phyloP scores from a whole-genome alignment of 2,797 vertebrate species.

The Amblyopsis hoosieri region DNA sequence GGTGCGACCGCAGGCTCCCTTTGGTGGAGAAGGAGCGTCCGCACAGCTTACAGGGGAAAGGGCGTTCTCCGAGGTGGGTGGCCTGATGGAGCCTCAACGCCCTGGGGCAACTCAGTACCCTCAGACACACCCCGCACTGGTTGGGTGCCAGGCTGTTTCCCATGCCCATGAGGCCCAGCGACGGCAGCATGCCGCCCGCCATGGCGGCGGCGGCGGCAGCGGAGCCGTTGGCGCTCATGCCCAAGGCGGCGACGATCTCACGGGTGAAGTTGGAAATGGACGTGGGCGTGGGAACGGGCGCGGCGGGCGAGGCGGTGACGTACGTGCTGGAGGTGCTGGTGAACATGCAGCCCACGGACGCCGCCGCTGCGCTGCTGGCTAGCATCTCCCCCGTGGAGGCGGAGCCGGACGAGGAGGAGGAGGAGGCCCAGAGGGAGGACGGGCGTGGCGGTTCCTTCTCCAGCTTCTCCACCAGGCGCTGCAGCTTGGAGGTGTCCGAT shows the following conservation, averaged over 20 bases:
- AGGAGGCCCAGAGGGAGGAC: conserved; percentile 64
- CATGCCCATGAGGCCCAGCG: conserved; percentile 59
- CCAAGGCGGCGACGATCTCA: conserved; percentile 77
- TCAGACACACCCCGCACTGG: conserved; percentile 89
- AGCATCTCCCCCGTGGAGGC: conserved; percentile 64
- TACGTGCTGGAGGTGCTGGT: conserved; percentile 73
- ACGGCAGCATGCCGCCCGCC: conserved; percentile 59
- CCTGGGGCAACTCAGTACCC: conserved; percentile 88
- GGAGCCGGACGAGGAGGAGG: conserved; percentile 47
- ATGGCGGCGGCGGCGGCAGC: conserved; percentile 53
- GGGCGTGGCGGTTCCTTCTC: conserved; percentile 77
- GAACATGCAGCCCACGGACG: conserved; percentile 55
- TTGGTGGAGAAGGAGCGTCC: conserved; percentile 91
- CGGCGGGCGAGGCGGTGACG: conserved; percentile 70
- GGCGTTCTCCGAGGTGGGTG: conserved; percentile 89
- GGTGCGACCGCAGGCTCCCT: conserved; percentile 88
- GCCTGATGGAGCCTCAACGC: conserved; percentile 89
- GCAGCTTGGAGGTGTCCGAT: conserved; percentile 88
- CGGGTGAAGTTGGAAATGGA: conserved; percentile 74
- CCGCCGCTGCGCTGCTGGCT: conserved; percentile 42
- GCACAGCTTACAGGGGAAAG: conserved; percentile 91
- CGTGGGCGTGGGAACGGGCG: conserved; percentile 63
- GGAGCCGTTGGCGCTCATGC: conserved; percentile 64
- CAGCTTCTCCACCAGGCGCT: conserved; percentile 89
- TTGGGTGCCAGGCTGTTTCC: conserved; percentile 74